Evolutionary conservation across 2,113 vertebrate genomes (phyloP).

Genomic region (Ceratotherium simum): DNA sequence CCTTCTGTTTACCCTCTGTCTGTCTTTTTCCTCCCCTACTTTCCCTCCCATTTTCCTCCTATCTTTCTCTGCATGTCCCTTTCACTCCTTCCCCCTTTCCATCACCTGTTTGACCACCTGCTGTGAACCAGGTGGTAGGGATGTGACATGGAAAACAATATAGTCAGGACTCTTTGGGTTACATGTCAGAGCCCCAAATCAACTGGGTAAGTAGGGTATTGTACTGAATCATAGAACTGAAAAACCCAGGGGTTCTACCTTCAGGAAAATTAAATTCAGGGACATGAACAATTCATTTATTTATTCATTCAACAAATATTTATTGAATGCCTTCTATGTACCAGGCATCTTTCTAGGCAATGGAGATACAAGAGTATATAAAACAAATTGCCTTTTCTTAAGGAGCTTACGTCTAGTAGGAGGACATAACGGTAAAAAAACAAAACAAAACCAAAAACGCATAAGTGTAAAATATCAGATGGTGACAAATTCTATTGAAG

Average conservation of each 20-base stretch:
- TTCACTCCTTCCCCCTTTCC: not conserved
- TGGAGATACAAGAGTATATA: not conserved
- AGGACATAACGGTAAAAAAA: not conserved
- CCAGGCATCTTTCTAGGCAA: not conserved
- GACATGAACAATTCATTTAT: not conserved
- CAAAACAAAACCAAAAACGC: not conserved
- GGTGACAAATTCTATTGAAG: not conserved
- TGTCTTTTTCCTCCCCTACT: not conserved
- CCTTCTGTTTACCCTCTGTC: not conserved
- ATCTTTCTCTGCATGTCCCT: not conserved
- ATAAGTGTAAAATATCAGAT: not conserved
- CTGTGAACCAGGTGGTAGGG: not conserved
- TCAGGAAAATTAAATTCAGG: not conserved
- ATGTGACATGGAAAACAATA: not conserved
- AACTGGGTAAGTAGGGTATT: not conserved
- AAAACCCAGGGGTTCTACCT: not conserved
- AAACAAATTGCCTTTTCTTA: constrained; percentile 2
- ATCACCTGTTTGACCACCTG: not conserved
- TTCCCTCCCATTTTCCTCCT: not conserved
- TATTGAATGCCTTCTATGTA: not conserved
- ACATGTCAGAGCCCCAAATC: not conserved
- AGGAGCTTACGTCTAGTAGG: not conserved
- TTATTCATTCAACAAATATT: not conserved
- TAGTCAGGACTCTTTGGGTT: not conserved
- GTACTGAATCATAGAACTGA: not conserved